Evolutionary conservation across 1,140 invertebrate genomes (phyloP), one percentile per base, ranked within the genome.

Genomic region (Asbolus verrucosus): DNA sequence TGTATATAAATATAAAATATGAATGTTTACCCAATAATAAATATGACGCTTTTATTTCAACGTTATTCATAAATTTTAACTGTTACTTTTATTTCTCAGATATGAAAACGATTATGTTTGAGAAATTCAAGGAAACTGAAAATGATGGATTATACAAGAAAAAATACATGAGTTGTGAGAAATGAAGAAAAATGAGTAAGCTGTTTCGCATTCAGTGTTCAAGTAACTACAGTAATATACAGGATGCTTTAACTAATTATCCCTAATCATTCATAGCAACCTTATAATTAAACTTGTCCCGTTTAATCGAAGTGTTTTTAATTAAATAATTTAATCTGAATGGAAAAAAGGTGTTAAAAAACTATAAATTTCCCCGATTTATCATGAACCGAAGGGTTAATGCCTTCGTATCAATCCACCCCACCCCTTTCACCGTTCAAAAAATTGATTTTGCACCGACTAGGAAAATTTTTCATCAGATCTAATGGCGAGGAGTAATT

Each of bases 1-100:
- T 73, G 67, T 69, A 73, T 73, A 73, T 73, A 73, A 65, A 72
- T 65, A 72, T 72, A 66, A 73, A 69, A 73, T 73, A 73, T 72
- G 67, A 72, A 72, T 69, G 67, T 61, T 65, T 54, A 16, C 15
- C 36, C 39, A 50, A 66, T 46, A 65, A 41, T 65, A 65, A 41
- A 65, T 46, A 43, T 30, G 19, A 43, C 18, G 19, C 36, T 46
- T 43, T 65, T 65, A 65, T 43, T 43, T 41, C 62, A 65, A 43
- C 36, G 14, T 65, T 65, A 41, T 65, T 41, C 39, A 43, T 65
- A 65, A 43, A 27, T 65, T 46, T 65, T 19, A 30, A 30, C 36
- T 19, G 6, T 65, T 65, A 43, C 8, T 39, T 46, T 65, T 65
- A 65, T 43, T 43, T 65, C 30, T 13, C 16, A 65, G 27, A 65